Percentiles rank a stretch among this genome's conserved stretches.
phyloP scores from a whole-genome alignment of 2,888 invertebrate genomes.

The Drosophila paramelanica region DNA sequence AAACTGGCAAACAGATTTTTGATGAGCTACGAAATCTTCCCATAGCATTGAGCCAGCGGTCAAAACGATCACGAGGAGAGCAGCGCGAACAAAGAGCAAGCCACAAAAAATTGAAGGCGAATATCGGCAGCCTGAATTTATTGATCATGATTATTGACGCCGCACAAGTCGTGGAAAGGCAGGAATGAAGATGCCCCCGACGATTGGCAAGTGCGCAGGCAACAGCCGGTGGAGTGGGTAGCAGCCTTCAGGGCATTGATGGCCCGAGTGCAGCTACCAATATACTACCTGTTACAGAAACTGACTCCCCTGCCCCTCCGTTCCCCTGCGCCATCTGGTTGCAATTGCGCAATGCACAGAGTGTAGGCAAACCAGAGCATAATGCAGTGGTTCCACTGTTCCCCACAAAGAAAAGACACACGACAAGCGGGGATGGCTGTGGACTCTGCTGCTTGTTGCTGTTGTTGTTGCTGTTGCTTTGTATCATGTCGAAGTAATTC shows the following conservation, averaged over 20 bases:
- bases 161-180: slow-evolving; percentile 74
- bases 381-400: slow-evolving; percentile 15
- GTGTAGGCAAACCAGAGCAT: slow-evolving; percentile 44
- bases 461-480: slow-evolving; percentile 5
- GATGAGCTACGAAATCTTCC: slow-evolving; percentile 63
- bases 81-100: slow-evolving; percentile 18
- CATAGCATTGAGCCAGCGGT: slow-evolving; percentile 65
- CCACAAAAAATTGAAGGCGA: slow-evolving; percentile 34
- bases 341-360: slow-evolving; percentile 28
- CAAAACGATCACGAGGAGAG: slow-evolving; percentile 68
- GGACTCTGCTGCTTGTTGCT: neutral
- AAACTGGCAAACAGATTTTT: slow-evolving; percentile 28
- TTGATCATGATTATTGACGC: slow-evolving; percentile 77
- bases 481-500: slow-evolving; percentile 62
- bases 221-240: slow-evolving; percentile 15
- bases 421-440: neutral
- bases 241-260: slow-evolving; percentile 35
- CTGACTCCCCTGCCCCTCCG: neutral
- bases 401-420: neutral
- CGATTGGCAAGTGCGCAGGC: slow-evolving; percentile 65
- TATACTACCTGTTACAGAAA: slow-evolving; percentile 48
- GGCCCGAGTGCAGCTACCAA: slow-evolving; percentile 17
- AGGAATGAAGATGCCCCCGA: slow-evolving; percentile 57
- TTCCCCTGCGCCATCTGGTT: neutral
- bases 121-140: slow-evolving; percentile 69